A percentile compares a stretch with the other conserved stretches of the same genome.
Conservation (phyloP, 2,888 invertebrate genomes). For the Melinopterus prodromus region DNA sequence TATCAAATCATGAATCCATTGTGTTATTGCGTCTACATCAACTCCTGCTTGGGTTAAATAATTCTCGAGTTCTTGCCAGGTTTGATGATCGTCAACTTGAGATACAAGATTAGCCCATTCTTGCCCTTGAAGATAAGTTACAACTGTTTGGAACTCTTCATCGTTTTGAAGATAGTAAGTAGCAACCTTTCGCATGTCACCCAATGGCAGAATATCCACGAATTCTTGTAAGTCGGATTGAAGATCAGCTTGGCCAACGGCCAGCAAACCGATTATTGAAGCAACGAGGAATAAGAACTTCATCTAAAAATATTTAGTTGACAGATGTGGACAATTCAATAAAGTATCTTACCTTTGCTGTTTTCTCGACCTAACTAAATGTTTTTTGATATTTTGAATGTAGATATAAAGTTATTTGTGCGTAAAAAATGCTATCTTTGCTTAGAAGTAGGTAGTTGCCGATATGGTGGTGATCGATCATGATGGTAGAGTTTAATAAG, state of each 20-base stretch:
- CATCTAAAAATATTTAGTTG: conserved; percentile 32
- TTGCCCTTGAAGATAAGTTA: conserved; percentile 46
- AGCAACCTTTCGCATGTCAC: conserved; percentile 44
- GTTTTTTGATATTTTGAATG: not conserved
- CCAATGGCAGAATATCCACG: conserved; percentile 45
- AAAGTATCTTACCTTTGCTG: not conserved
- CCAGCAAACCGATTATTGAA: conserved; percentile 33
- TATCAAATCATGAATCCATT: conserved; percentile 40
- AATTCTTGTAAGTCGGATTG: conserved; percentile 44
- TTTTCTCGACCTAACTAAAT: not conserved
- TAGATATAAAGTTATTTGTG: not conserved
- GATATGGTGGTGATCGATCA: not conserved
- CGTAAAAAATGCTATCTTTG: not conserved
- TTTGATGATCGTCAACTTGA: conserved; percentile 37
- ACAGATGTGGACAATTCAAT: not conserved
- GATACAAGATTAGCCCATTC: conserved; percentile 47
- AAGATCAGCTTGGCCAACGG: conserved; percentile 32
- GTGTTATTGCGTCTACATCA: conserved; percentile 41
- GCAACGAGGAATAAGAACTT: conserved; percentile 38
- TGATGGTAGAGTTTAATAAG: not conserved
- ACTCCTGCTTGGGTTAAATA: conserved; percentile 43
- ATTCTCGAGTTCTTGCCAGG: conserved; percentile 41
- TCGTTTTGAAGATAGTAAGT: conserved; percentile 45
- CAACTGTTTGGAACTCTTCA: conserved; percentile 44
- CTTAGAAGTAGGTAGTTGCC: not conserved